Percentiles rank a stretch among this genome's conserved stretches.
Conservation (phyloP, 2,797 vertebrate genomes). For the Denticeps clupeoides region DNA sequence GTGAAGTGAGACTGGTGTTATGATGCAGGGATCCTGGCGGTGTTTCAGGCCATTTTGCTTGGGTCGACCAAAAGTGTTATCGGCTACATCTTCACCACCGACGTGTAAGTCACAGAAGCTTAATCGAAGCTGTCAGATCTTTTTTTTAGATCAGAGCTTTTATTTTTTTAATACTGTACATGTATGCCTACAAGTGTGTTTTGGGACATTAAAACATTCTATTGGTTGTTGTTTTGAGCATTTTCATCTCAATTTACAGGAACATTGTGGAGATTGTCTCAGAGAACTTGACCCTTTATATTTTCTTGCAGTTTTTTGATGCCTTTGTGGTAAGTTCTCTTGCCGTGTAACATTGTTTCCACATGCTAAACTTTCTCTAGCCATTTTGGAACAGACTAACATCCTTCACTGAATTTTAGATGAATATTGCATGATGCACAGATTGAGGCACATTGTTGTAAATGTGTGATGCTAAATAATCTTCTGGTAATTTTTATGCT, state of each 20-base stretch:
- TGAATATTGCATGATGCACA: too few relatives aligned
- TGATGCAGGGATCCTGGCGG: slow-evolving; percentile 41
- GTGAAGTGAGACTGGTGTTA: slow-evolving; percentile 11
- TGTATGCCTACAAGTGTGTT: too few relatives aligned
- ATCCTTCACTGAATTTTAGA: too few relatives aligned
- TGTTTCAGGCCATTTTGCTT: slow-evolving; percentile 46
- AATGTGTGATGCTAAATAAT: not conserved
- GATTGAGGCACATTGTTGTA: too few relatives aligned
- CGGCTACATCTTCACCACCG: slow-evolving; percentile 72
- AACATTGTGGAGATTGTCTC: slow-evolving; percentile 64
- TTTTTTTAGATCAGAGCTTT: too few relatives aligned
- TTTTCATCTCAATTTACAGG: slow-evolving; percentile 41
- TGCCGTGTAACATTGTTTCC: too few relatives aligned
- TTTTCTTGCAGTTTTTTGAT: slow-evolving; percentile 71
- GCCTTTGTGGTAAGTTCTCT: slow-evolving; percentile 55
- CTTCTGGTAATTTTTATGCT: not conserved
- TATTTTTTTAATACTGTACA: too few relatives aligned
- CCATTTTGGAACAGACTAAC: too few relatives aligned
- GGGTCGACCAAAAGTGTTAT: slow-evolving; percentile 44
- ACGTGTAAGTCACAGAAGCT: slow-evolving; percentile 83
- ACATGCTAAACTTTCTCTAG: too few relatives aligned
- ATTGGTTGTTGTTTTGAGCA: not conserved
- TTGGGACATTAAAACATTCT: too few relatives aligned
- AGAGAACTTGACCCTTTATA: slow-evolving; percentile 52
- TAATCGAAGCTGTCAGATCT: too few relatives aligned